Evolutionary conservation across 1,140 invertebrate species (phyloP), one percentile per base, ranked within the genome.

Genomic region (Venturia canescens): DNA sequence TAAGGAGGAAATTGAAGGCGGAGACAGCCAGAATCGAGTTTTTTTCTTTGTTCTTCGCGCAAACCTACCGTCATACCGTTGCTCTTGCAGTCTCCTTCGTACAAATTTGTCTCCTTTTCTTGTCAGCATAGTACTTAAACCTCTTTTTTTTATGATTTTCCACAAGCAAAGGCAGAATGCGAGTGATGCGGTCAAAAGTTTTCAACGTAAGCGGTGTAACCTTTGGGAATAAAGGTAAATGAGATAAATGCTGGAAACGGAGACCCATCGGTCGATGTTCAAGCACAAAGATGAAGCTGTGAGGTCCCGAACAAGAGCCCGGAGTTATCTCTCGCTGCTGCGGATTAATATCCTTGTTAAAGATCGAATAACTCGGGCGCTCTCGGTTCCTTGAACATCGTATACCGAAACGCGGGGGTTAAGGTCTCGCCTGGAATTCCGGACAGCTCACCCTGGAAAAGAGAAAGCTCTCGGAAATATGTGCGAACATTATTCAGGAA

Each of bases 351-450:
- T 63, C 57, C 75, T 77, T 77, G 75, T 77, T 77, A 77, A 77
- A 77, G 75, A 77, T 77, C 75, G 75, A 77, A 77, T 77, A 77
- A 77, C 75, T 77, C 75, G 57, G 13, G 75, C 57, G 53, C 75
- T 77, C 75, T 66, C 75, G 75, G 75, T 66, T 57, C 21, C 57
- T 83, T 82, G 87, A 88, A 87, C 87, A 87, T 87, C 86, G 87
- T 84, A 88, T 87, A 87, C 85, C 84, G 50, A 31, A 60, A 60
- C n/a, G n/a, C n/a, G n/a, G 26, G 21, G 34, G 1, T 23, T 1
- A 23, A 34, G 23, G 44, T 50, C 15, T 27, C 26, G 27, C 53
- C 1, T 26, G 75, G 75, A 66, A 77, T 77, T 77, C 34, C 75
- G n/a, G 21, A n/a, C 9, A 63, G 50, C 31, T 29, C 53, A 38